A percentile compares a stretch with the other conserved stretches of the same genome.
phyloP scores from a whole-genome alignment of 2,888 invertebrate species.

The Epiblema foenella region DNA sequence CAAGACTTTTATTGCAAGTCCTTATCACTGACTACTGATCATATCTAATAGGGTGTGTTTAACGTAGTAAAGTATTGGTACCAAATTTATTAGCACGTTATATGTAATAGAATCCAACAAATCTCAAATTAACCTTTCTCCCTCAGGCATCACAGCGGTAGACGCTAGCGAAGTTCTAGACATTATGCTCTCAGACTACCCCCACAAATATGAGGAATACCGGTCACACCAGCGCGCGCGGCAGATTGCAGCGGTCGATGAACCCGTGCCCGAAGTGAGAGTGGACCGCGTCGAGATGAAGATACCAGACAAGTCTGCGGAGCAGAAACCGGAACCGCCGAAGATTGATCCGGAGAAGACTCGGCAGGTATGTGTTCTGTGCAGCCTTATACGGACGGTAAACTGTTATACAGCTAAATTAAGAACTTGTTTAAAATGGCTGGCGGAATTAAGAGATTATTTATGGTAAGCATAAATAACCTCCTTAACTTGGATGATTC shows the following conservation, averaged over 20 bases:
- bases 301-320: constrained; percentile 53
- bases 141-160: constrained; percentile 92
- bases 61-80: no score
- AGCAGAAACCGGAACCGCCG: constrained; percentile 62
- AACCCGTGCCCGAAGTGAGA: constrained; percentile 55
- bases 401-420: no score
- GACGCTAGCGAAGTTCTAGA: constrained; percentile 97
- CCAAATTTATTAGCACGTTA: no score
- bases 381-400: no score
- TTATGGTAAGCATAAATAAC: no score
- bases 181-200: constrained; percentile 97
- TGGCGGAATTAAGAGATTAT: no score
- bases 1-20: no score
- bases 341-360: constrained; percentile 67
- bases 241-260: constrained; percentile 64
- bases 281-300: constrained; percentile 51
- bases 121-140: background rate
- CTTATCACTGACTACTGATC: no score
- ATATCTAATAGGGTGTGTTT: no score
- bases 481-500: no score
- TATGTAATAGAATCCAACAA: background rate
- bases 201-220: constrained; percentile 96
- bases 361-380: constrained; percentile 64
- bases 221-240: constrained; percentile 87
- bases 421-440: no score